Conservation (phyloP, 2,797 vertebrate genomes). For the Heliangelus exortis region DNA sequence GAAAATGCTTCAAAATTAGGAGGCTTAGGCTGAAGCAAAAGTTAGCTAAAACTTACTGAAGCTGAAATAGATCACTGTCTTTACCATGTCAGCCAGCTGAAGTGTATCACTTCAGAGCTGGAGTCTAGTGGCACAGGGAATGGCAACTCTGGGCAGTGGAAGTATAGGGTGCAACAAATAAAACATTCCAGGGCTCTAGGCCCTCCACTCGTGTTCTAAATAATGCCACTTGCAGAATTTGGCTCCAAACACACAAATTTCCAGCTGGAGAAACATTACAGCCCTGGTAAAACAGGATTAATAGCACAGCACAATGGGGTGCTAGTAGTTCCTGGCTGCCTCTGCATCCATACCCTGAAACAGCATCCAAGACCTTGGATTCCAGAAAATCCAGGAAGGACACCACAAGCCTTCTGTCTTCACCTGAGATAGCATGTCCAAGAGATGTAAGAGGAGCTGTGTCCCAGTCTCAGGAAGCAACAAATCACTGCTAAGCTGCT, state of each 20-base stretch:
- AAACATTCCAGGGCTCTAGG: not conserved
- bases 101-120: not conserved
- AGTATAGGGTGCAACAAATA: not conserved
- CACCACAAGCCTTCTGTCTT: not conserved
- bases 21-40: not conserved
- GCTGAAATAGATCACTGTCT: not conserved
- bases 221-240: not conserved
- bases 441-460: not conserved
- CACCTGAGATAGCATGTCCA: not conserved
- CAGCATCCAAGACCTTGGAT: too few relatives aligned
- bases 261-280: not conserved
- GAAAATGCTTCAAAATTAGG: not conserved
- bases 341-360: not conserved
- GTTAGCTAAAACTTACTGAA: not conserved
- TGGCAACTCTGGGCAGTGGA: not conserved
- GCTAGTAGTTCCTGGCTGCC: not conserved
- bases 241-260: not conserved
- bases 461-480: not conserved
- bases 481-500: not conserved
- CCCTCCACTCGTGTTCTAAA: not conserved
- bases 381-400: not conserved
- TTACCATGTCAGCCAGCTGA: not conserved
- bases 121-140: not conserved
- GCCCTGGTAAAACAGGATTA: not conserved
- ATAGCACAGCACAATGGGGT: not conserved